These are phyloP conservation scores for Euphonia xanthogaster DNA, from an alignment of 2,797 vertebrate species.

Conservation along the genomic window DNA sequence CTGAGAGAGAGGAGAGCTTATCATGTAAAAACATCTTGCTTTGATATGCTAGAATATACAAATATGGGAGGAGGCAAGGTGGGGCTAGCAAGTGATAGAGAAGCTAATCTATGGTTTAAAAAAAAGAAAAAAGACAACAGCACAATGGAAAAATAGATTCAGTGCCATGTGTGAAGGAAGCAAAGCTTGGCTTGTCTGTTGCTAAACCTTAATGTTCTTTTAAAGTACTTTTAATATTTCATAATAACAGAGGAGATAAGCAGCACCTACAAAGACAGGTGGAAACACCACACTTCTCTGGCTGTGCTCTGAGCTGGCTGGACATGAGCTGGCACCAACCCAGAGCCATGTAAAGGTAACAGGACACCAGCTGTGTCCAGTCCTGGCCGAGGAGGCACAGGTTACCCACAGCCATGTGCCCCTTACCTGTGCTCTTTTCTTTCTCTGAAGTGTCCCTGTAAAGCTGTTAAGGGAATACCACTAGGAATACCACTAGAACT, in stretches of 20 bases:
- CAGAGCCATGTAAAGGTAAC: background rate
- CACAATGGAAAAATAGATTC: background rate
- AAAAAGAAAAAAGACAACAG: background rate
- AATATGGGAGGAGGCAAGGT: conserved; percentile 49
- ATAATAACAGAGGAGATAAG: background rate
- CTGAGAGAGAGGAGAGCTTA: conserved; percentile 21
- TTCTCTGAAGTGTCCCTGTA: background rate
- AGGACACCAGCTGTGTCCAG: rapidly evolving
- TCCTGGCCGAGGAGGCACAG: background rate
- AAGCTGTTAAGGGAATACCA: background rate
- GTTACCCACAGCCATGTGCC: background rate
- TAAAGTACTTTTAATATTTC: background rate
- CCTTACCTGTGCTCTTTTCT: background rate
- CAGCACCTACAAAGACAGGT: background rate
- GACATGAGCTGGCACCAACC: background rate
- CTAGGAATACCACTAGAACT: background rate
- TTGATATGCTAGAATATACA: conserved; percentile 46
- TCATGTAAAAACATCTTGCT: conserved; percentile 41
- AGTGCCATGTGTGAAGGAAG: background rate
- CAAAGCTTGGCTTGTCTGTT: background rate
- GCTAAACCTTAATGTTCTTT: background rate
- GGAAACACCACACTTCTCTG: background rate
- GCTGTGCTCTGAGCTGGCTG: background rate
- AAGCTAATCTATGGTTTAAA: background rate
- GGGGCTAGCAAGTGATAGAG: conserved; percentile 29